Evolutionary conservation across 2,888 invertebrate genomes (phyloP).

Genomic region (Glyphotaelius pellucidus): DNA sequence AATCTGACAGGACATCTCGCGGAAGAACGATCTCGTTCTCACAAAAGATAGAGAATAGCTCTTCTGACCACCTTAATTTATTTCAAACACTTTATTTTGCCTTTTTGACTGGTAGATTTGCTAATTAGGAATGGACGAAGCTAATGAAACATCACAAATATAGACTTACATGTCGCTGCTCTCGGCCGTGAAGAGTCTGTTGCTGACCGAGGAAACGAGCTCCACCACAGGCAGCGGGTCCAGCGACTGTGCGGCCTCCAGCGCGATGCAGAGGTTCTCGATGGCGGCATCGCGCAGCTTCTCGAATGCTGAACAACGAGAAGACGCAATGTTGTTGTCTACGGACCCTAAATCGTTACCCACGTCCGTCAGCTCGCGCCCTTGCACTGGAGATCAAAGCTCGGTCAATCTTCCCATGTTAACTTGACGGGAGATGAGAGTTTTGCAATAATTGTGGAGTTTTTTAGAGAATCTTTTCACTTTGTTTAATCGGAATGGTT

Average conservation of each 20-base stretch:
- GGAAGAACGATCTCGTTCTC: too few relatives aligned
- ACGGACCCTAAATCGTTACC: slow-evolving; percentile 68
- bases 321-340: slow-evolving; percentile 67
- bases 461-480: not conserved
- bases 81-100: too few relatives aligned
- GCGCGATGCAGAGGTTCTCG: slow-evolving; percentile 94
- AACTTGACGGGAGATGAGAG: not conserved
- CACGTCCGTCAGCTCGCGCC: slow-evolving; percentile 78
- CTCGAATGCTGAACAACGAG: slow-evolving; percentile 88
- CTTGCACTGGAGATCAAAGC: slow-evolving; percentile 76
- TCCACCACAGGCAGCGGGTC: slow-evolving; percentile 97
- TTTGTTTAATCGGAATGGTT: not conserved
- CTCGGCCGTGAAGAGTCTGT: slow-evolving; percentile 95
- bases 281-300: slow-evolving; percentile 96
- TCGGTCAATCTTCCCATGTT: not conserved
- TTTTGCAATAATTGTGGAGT: not conserved
- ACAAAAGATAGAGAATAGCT: too few relatives aligned
- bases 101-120: too few relatives aligned
- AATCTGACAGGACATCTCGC: too few relatives aligned
- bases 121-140: too few relatives aligned
- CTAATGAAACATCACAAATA: not conserved
- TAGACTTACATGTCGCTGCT: slow-evolving; percentile 85
- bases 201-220: slow-evolving; percentile 96
- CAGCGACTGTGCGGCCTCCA: slow-evolving; percentile 91
- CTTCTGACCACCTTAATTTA: too few relatives aligned